These are phyloP conservation scores for Drosophila siamana DNA, from an alignment of 2,888 invertebrate genomes.

Conservation along the genomic window DNA sequence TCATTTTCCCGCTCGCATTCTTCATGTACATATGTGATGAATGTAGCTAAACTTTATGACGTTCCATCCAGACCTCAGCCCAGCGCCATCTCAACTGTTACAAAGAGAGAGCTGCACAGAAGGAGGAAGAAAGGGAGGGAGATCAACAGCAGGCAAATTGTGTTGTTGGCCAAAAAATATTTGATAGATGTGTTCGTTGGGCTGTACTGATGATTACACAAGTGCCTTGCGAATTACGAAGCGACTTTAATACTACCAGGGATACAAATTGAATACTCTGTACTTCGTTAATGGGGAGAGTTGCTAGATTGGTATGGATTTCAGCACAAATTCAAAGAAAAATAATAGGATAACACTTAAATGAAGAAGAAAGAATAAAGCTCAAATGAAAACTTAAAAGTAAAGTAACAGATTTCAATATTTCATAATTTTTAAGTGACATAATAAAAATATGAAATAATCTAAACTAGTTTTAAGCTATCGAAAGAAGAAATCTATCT, in stretches of 20 bases:
- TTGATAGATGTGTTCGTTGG: constrained; percentile 54
- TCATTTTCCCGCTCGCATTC: background rate
- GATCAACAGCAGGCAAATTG: constrained; percentile 48
- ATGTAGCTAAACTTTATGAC: constrained; percentile 73
- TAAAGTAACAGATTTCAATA: too few relatives aligned
- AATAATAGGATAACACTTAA: too few relatives aligned
- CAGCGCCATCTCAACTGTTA: background rate
- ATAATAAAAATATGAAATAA: too few relatives aligned
- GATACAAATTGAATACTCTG: constrained; percentile 10
- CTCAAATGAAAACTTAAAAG: too few relatives aligned
- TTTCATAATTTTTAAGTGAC: too few relatives aligned
- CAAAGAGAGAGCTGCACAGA: constrained; percentile 5
- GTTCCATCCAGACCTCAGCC: constrained; percentile 9
- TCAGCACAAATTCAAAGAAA: background rate
- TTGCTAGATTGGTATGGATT: background rate
- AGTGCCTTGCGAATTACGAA: constrained; percentile 32
- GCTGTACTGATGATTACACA: constrained; percentile 20
- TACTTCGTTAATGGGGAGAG: background rate
- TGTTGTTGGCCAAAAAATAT: constrained; percentile 55
- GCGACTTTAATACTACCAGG: background rate
- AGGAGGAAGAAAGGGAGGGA: constrained; percentile 2
- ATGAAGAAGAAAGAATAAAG: too few relatives aligned
- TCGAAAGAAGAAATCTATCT: too few relatives aligned
- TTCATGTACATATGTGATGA: constrained; percentile 51
- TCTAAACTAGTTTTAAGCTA: too few relatives aligned